Evolutionary conservation across 2,797 vertebrate genomes (phyloP), one percentile per base, ranked within the genome.

Genomic region (Pangasius larnaudii): DNA sequence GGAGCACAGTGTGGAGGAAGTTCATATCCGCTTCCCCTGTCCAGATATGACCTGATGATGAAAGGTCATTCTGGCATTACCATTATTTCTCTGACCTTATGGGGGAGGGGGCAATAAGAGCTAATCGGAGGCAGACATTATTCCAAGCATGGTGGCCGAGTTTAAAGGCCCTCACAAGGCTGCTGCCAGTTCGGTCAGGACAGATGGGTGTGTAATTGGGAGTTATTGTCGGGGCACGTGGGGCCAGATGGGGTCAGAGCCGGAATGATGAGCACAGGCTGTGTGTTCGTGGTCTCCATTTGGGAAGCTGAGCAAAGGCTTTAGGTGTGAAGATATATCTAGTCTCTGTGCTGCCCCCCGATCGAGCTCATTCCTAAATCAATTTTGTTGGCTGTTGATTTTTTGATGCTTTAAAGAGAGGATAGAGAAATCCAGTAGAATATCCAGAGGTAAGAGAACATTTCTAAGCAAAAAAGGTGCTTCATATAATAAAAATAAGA

Each of bases 171-270:
- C 94, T 90, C 85, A 5, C 0, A 92, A 93, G 92, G 77, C 88
- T 0, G 18, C 72, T 8, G 74, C 51, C 63, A 63, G 87, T 91
- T 88, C 0, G 72, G 92, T 33, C 53, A 5, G 89, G 91, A 86
- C 87, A 33, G 7, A 74, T 14, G 77, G 82, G 88, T 18, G n/a
- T 93, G 93, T 95, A 95, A 96, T 94, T 94, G 93, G 93, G 88
- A 91, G 92, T 92, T 92, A 93, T 93, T 95, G 91, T 93, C 90
- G 33, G 89, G 88, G 87, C 69, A 63, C 10, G 22, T 86, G 71
- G 16, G 89, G 91, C 92, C 95, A 95, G 94, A 93, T 96, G 95
- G 94, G 94, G 92, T 91, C 93, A 89, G 89, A 86, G 80, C 56
- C 14, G 85, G 67, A 89, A 89, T 85, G 89, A 92, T 92, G 92